These are phyloP conservation scores for Pholis gunnellus DNA, from an alignment of 2,113 vertebrate species.

Conservation along the genomic window DNA sequence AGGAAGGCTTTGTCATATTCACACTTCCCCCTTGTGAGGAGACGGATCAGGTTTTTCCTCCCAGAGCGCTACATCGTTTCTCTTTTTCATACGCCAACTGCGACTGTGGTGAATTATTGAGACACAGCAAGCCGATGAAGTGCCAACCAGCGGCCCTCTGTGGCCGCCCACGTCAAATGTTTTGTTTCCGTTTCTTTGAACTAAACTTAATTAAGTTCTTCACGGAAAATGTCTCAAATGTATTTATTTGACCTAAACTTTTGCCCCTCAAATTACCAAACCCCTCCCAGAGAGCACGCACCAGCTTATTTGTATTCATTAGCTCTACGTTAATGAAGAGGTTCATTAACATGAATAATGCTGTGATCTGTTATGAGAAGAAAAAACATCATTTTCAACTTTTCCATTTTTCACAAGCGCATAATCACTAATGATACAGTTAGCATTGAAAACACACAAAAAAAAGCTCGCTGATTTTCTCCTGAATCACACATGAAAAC, in stretches of 20 bases:
- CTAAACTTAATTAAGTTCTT: conserved; percentile 54
- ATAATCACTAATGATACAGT: conserved; percentile 73
- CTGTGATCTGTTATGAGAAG: conserved; percentile 45
- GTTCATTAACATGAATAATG: conserved; percentile 55
- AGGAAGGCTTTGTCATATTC: conserved; percentile 80
- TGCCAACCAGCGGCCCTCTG: conserved; percentile 35
- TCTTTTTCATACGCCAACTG: conserved; percentile 76
- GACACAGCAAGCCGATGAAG: conserved; percentile 52
- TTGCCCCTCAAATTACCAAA: conserved; percentile 39
- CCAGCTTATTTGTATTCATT: conserved; percentile 63
- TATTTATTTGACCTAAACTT: conserved; percentile 60
- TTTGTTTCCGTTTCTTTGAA: conserved; percentile 53
- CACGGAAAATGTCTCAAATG: conserved; percentile 60
- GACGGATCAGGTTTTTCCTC: conserved; percentile 78
- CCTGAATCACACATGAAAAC: conserved; percentile 54
- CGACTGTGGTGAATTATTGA: conserved; percentile 79
- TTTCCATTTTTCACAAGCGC: conserved; percentile 55
- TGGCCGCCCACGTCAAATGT: conserved; percentile 36
- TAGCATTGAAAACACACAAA: conserved; percentile 58
- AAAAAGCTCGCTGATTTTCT: conserved; percentile 39
- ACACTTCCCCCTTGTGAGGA: conserved; percentile 77
- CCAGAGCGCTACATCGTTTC: conserved; percentile 72
- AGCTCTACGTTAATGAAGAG: conserved; percentile 60
- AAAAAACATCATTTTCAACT: conserved; percentile 69
- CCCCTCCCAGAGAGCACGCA: conserved; percentile 26